phyloP scores from a whole-genome alignment of 2,888 invertebrate species.

The Megaustenia siamemsis region DNA sequence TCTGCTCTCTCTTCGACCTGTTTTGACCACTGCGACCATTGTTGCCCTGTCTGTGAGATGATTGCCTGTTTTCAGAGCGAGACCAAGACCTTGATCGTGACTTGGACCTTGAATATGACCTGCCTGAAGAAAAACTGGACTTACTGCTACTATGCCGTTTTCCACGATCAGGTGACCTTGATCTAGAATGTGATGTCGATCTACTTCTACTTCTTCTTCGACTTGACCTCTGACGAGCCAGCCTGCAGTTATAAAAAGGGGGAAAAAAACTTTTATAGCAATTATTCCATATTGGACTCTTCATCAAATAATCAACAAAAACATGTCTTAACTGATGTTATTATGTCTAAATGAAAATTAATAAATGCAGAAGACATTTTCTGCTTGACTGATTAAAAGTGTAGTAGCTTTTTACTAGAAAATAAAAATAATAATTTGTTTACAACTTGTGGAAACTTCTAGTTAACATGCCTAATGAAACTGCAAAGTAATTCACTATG shows the following conservation, averaged over 20 bases:
- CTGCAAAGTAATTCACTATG: too few species aligned
- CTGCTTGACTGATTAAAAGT: too few species aligned
- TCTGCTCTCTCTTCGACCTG: conserved; percentile 62
- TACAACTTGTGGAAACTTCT: too few species aligned
- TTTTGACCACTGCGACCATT: conserved; percentile 58
- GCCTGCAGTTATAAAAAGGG: conserved; percentile 4
- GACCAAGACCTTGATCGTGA: conserved; percentile 60
- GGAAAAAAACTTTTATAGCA: background rate
- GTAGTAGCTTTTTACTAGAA: too few species aligned
- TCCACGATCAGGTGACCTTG: conserved; percentile 54
- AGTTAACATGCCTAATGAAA: background rate
- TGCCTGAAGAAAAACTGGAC: conserved; percentile 58
- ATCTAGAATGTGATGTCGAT: conserved; percentile 59
- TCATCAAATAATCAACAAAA: background rate
- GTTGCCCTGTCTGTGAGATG: conserved; percentile 40
- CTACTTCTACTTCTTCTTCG: conserved; percentile 32
- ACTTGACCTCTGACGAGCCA: conserved; percentile 23
- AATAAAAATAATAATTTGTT: too few species aligned
- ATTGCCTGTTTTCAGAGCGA: conserved; percentile 54
- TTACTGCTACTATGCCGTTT: conserved; percentile 50
- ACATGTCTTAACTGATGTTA: too few species aligned
- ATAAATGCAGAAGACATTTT: too few species aligned
- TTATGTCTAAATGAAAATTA: too few species aligned
- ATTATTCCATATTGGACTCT: background rate
- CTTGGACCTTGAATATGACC: conserved; percentile 65